Evolutionary conservation across 2,797 vertebrate species (phyloP).

Genomic region (Oreochromis grahami): DNA sequence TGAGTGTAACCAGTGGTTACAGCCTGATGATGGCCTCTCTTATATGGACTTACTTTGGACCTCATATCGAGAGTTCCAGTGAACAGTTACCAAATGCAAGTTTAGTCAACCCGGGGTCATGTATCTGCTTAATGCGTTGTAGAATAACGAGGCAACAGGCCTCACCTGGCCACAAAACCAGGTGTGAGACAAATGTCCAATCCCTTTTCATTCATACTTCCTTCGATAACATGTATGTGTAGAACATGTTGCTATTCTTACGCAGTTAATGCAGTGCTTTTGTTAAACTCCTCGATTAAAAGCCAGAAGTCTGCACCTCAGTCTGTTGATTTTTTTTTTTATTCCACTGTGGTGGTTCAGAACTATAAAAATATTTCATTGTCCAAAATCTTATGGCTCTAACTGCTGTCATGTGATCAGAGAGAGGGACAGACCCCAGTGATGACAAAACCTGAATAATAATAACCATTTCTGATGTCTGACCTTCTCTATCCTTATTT

Average conservation of each 20-base stretch:
- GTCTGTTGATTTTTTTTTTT: background rate
- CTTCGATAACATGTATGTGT: background rate
- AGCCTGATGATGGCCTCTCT: background rate
- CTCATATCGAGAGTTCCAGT: background rate
- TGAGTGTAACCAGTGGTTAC: background rate
- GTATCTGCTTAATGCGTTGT: background rate
- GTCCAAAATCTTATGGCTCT: background rate
- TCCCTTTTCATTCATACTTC: background rate
- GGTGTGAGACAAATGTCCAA: background rate
- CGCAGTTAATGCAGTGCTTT: background rate
- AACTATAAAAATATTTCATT: background rate
- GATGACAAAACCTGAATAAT: conserved; percentile 1
- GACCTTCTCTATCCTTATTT: background rate
- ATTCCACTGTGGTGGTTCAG: background rate
- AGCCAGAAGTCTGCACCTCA: background rate
- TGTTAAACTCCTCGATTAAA: background rate
- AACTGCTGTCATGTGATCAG: background rate
- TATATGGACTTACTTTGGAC: background rate
- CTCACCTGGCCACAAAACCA: background rate
- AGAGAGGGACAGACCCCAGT: background rate
- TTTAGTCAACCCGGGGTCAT: background rate
- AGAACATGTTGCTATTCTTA: background rate
- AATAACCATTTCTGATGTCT: background rate
- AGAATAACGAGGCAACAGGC: background rate
- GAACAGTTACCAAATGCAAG: background rate